Evolutionary conservation across 1,140 invertebrate species (phyloP).

Genomic region (Hylyphantes graminicola): DNA sequence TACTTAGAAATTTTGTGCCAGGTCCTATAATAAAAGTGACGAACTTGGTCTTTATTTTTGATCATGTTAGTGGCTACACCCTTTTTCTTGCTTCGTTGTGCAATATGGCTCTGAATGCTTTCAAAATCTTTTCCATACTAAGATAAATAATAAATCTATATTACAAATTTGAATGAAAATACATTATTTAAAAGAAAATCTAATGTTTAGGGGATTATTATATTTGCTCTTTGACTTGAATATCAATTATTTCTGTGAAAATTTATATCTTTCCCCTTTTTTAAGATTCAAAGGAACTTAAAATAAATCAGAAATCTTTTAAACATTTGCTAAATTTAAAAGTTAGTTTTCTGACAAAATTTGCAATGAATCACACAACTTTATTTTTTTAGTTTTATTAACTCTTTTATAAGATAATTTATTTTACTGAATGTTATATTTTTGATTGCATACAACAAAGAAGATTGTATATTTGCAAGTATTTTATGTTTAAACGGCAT

Average conservation of each 20-base stretch:
- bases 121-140: slow-evolving; percentile 96
- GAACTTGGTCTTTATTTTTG: slow-evolving; percentile 92
- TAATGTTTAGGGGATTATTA: neutral
- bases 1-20: slow-evolving; percentile 95
- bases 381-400: too few relatives aligned
- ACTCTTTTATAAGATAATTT: too few relatives aligned
- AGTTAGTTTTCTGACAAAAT: too few relatives aligned
- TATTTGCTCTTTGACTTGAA: neutral
- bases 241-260: neutral
- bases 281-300: too few relatives aligned
- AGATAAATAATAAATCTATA: slow-evolving; percentile 52
- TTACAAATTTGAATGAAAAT: neutral
- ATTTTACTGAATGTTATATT: too few relatives aligned
- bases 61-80: slow-evolving; percentile 73
- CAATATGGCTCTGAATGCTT: slow-evolving; percentile 85
- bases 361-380: too few relatives aligned
- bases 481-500: too few relatives aligned
- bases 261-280: neutral
- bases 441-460: too few relatives aligned
- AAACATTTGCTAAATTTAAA: too few relatives aligned
- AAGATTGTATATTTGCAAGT: too few relatives aligned
- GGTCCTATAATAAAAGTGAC: slow-evolving; percentile 93
- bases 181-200: neutral
- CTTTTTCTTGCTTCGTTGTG: slow-evolving; percentile 84
- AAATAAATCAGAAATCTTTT: too few relatives aligned